phyloP scores from a whole-genome alignment of 2,888 invertebrate species.

The Diloba caeruleocephala region DNA sequence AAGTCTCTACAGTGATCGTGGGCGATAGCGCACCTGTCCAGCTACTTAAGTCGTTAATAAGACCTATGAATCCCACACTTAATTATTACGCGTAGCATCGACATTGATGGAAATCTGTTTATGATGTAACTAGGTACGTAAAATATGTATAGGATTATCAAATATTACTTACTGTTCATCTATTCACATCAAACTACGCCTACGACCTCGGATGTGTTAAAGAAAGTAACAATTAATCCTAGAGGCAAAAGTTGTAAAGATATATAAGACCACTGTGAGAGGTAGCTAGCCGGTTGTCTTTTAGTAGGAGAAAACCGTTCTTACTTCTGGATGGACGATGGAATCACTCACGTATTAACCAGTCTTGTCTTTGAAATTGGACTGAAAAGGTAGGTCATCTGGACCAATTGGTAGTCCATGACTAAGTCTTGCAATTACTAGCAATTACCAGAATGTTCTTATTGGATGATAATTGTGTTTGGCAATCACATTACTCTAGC shows the following conservation, averaged over 20 bases:
- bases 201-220: not conserved
- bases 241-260: not conserved
- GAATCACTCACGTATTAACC: conserved; percentile 2
- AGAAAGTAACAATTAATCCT: too few relatives aligned
- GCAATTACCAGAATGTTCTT: conserved; percentile 50
- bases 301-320: too few relatives aligned
- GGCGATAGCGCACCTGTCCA: conserved; percentile 43
- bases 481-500: conserved; percentile 47
- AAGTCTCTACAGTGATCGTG: conserved; percentile 35
- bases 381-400: conserved; percentile 34
- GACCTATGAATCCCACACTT: conserved; percentile 46
- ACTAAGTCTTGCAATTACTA: conserved; percentile 51
- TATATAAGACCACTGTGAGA: not conserved
- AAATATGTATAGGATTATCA: conserved; percentile 22
- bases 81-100: conserved; percentile 38
- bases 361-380: conserved; percentile 17
- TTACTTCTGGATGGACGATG: too few relatives aligned
- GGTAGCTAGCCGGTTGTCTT: too few relatives aligned
- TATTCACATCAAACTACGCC: conserved; percentile 27
- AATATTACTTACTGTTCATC: conserved; percentile 27
- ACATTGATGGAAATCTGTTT: conserved; percentile 32
- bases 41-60: conserved; percentile 35
- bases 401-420: conserved; percentile 20
- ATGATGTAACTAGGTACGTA: too few relatives aligned
- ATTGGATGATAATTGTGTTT: conserved; percentile 56